phyloP scores from a whole-genome alignment of 1,140 invertebrate species.

The Lysiphlebus fabarum region DNA sequence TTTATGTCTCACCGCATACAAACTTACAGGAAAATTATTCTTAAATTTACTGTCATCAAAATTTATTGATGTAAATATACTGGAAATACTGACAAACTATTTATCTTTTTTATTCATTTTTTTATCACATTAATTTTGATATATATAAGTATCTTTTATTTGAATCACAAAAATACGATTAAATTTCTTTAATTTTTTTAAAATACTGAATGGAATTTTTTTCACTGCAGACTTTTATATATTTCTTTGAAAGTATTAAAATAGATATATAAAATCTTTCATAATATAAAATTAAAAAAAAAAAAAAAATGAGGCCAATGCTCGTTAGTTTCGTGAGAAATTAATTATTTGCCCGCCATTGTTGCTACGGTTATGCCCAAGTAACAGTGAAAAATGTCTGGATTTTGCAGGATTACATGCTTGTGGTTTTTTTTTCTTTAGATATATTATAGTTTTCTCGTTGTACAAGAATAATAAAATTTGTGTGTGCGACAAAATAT shows the following conservation, averaged over 20 bases:
- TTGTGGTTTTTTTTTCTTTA: slow-evolving; percentile 22
- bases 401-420: slow-evolving; percentile 53
- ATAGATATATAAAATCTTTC: slow-evolving; percentile 23
- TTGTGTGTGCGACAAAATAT: neutral
- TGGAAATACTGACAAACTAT: too few species aligned
- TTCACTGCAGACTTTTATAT: too few species aligned
- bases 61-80: too few species aligned
- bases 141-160: too few species aligned
- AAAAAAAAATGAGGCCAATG: slow-evolving; percentile 21
- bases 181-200: too few species aligned
- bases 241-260: too few species aligned
- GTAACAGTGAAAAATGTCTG: slow-evolving; percentile 57
- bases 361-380: slow-evolving; percentile 37
- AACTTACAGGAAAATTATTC: slow-evolving; percentile 7
- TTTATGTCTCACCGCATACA: slow-evolving; percentile 22
- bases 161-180: too few species aligned
- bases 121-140: too few species aligned
- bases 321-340: slow-evolving; percentile 55
- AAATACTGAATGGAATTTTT: too few species aligned
- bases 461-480: slow-evolving; percentile 16
- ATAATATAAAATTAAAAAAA: slow-evolving; percentile 31
- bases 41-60: slow-evolving; percentile 1
- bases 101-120: too few species aligned
- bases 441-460: neutral
- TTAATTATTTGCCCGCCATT: slow-evolving; percentile 55